A percentile compares a stretch with the other conserved stretches of the same genome.
Conservation (phyloP, 2,888 invertebrate genomes). For the Archips crataeganus region DNA sequence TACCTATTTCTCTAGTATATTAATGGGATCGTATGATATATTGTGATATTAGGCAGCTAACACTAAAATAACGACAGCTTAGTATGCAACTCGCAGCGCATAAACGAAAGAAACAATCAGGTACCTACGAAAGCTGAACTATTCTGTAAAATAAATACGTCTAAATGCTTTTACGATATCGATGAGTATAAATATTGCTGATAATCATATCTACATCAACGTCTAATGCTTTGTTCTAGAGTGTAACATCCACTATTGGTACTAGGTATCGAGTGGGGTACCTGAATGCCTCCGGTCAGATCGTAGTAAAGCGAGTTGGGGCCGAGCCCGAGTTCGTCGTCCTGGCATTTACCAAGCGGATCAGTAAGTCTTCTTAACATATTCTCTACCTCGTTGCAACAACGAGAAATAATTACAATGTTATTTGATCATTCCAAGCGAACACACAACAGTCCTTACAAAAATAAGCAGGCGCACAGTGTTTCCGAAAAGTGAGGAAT, state of each 20-base stretch:
- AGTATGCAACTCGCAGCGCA: constrained; percentile 12
- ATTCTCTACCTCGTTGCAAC: constrained; percentile 77
- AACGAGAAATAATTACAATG: constrained; percentile 72
- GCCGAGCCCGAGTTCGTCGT: constrained; percentile 84
- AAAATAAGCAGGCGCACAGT: constrained; percentile 27
- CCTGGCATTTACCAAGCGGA: constrained; percentile 84
- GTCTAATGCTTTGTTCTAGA: constrained; percentile 25
- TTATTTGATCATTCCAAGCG: constrained; percentile 71
- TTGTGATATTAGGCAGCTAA: constrained; percentile 24
- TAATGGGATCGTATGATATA: constrained; percentile 20
- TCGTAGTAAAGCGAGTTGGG: constrained; percentile 85
- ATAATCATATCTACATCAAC: constrained; percentile 35
- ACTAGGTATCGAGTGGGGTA: constrained; percentile 58
- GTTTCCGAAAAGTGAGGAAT: constrained; percentile 19
- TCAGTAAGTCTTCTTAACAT: constrained; percentile 81
- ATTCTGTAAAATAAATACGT: constrained; percentile 39
- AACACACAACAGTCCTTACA: constrained; percentile 48
- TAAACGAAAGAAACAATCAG: constrained; percentile 70
- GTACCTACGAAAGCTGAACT: constrained; percentile 67
- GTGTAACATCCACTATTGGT: constrained; percentile 38
- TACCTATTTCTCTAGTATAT: constrained; percentile 10
- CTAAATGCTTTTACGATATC: constrained; percentile 31
- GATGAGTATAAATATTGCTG: constrained; percentile 18
- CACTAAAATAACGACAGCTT: constrained; percentile 17
- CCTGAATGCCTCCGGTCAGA: constrained; percentile 85